Base-by-base conservation (phyloP, 2,888 invertebrate species). In the Diarsia mendica region DNA sequence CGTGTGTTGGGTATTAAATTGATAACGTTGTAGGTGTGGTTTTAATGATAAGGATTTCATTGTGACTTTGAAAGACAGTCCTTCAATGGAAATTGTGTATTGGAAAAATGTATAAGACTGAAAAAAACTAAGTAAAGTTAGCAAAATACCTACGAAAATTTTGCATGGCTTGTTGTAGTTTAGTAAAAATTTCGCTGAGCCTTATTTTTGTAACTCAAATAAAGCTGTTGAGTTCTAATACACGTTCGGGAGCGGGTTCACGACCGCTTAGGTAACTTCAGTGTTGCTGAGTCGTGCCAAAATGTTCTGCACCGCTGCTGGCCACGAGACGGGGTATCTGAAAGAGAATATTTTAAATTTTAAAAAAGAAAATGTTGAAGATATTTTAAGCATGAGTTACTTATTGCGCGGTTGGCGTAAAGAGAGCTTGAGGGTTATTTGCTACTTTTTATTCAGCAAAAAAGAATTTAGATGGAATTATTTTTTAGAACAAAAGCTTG, bases 211-310 rank as follows among this genome's bases (percentile, higher is more conserved):
- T 66, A 77, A 80, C 63, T 71, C 70, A 72, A 88, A 85, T 86
- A 88, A 88, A 88, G 82, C 83, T 87, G 80, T 88, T 77, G 84
- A 77, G 80, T 85, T 80, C 79, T 85, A 81, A 86, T 87, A 85
- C 75, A 88, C 89, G 86, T 85, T 87, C 86, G 84, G 85, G 83
- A 82, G 87, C 87, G 86, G 88, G 88, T 90, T 90, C 89, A 91
- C 88, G 90, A 91, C 89, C 91, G 90, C 90, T 92, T 90, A 91
- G 89, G 91, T 92, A 89, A 90, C 92, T 92, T 90, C 82, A 88
- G 78, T 80, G 80, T 82, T 87, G 89, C 89, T 88, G 90, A 90
- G 75, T 84, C 75, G 80, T 86, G 86, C 86, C 87, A 87, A 91
- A 92, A 91, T 92, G 91, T 91, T 92, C 88, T 90, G 91, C 90